phyloP scores from a whole-genome alignment of 1,140 invertebrate species.

The Zelostemma sp. region DNA sequence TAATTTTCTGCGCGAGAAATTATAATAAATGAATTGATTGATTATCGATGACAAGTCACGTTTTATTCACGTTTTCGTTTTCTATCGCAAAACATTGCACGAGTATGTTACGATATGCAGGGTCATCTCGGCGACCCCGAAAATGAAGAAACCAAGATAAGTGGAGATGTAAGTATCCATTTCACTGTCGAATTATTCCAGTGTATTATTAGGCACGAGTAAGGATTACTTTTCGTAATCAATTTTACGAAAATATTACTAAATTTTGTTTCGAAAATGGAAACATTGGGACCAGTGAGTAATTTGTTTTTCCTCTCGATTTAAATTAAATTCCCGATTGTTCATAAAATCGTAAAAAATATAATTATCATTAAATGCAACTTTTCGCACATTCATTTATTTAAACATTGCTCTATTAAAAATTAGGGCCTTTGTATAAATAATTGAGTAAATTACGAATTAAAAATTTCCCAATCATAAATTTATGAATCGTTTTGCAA shows the following conservation, averaged over 20 bases:
- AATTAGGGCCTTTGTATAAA: no score
- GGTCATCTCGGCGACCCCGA: constrained; percentile 62
- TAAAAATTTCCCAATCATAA: no score
- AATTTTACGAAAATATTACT: constrained; percentile 6
- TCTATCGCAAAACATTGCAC: constrained; percentile 48
- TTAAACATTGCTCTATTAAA: no score
- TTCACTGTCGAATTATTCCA: constrained; percentile 43
- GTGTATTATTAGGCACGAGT: constrained; percentile 35
- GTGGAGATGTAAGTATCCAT: constrained; percentile 62
- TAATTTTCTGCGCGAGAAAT: no score
- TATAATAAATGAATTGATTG: no score
- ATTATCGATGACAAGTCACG: not conserved
- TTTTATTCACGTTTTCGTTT: constrained; percentile 61
- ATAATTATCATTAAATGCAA: no score
- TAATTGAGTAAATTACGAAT: no score
- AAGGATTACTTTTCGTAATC: constrained; percentile 14
- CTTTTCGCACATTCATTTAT: no score
- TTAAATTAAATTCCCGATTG: no score
- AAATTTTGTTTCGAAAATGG: constrained; percentile 46
- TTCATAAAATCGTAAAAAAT: no score
- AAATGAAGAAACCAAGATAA: constrained; percentile 63
- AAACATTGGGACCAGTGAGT: constrained; percentile 58
- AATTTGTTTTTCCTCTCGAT: not conserved
- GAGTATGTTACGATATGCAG: constrained; percentile 63
- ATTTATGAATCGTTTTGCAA: no score